Conservation (phyloP, 2,797 vertebrate species). For the Myoxocephalus aenaeus region DNA sequence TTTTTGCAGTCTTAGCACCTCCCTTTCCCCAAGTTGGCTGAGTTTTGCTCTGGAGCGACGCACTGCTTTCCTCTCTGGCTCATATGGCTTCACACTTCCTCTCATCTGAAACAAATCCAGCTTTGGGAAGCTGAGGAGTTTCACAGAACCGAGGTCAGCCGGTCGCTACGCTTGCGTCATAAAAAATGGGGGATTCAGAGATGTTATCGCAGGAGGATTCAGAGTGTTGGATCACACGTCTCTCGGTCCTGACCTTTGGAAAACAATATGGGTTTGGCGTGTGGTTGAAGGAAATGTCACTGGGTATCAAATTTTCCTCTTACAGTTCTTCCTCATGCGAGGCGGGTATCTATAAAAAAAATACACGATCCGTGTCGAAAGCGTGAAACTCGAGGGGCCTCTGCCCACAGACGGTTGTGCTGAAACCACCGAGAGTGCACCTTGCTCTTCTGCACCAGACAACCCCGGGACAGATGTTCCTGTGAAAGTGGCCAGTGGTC, state of each 20-base stretch:
- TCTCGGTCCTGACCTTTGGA: constrained; percentile 13
- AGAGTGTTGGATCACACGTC: constrained; percentile 44
- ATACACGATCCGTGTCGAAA: not conserved
- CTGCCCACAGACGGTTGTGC: constrained; percentile 16
- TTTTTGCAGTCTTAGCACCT: constrained; percentile 13
- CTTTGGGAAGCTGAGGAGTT: constrained; percentile 42
- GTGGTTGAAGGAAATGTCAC: constrained; percentile 41
- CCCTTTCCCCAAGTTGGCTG: constrained; percentile 6
- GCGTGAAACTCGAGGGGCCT: constrained; percentile 26
- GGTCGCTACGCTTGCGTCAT: constrained; percentile 26
- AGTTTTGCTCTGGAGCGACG: constrained; percentile 33
- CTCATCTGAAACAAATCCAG: constrained; percentile 66
- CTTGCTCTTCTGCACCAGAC: constrained; percentile 5
- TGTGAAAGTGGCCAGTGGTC: constrained; percentile 21
- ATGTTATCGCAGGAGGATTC: constrained; percentile 57
- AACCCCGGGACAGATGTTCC: constrained; percentile 41
- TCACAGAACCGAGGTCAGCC: constrained; percentile 46
- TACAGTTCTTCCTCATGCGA: not conserved
- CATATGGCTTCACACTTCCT: constrained; percentile 61
- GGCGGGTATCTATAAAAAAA: constrained; percentile 20
- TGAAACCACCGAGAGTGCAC: constrained; percentile 48
- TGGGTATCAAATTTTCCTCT: constrained; percentile 25
- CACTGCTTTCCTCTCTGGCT: constrained; percentile 38
- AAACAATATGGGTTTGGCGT: constrained; percentile 37
- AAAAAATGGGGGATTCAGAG: constrained; percentile 47